phyloP scores from a whole-genome alignment of 2,888 invertebrate genomes.

The Drosophila prostipennis region DNA sequence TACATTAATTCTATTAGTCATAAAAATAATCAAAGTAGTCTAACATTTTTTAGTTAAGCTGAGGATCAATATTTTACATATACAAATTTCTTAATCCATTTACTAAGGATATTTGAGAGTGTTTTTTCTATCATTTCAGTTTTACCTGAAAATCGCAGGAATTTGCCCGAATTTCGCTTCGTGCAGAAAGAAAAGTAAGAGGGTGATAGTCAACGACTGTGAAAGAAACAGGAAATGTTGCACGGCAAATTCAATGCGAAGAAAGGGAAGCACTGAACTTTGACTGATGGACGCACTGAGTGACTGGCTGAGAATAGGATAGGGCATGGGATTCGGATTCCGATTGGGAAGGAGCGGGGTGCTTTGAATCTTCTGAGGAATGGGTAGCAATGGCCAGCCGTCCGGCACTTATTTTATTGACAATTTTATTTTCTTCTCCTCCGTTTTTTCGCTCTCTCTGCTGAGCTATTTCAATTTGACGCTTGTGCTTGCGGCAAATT shows the following conservation, averaged over 20 bases:
- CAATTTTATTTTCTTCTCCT: conserved; percentile 59
- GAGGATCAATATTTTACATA: too few relatives aligned
- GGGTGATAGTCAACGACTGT: conserved; percentile 22
- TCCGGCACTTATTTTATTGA: conserved; percentile 74
- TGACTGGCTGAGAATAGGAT: conserved; percentile 18
- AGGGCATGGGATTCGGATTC: conserved; percentile 11
- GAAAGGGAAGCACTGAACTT: conserved; percentile 59
- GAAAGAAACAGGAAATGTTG: conserved; percentile 67
- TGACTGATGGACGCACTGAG: conserved; percentile 67
- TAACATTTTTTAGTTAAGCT: too few relatives aligned
- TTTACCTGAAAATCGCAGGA: background rate
- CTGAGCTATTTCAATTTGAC: conserved; percentile 70
- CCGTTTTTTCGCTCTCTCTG: conserved; percentile 10
- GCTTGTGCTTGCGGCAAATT: conserved; percentile 77
- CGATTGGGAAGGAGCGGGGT: conserved; percentile 1
- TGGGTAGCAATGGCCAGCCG: conserved; percentile 33
- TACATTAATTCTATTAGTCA: too few relatives aligned
- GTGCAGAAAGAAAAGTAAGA: conserved; percentile 4
- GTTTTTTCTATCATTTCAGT: too few relatives aligned
- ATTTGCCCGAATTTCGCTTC: background rate
- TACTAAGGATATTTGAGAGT: too few relatives aligned
- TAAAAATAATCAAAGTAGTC: too few relatives aligned
- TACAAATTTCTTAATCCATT: too few relatives aligned
- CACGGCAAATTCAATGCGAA: conserved; percentile 52
- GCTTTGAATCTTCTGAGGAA: conserved; percentile 1